Base-by-base conservation (phyloP, 2,113 vertebrate species). In the Piprites chloris region DNA sequence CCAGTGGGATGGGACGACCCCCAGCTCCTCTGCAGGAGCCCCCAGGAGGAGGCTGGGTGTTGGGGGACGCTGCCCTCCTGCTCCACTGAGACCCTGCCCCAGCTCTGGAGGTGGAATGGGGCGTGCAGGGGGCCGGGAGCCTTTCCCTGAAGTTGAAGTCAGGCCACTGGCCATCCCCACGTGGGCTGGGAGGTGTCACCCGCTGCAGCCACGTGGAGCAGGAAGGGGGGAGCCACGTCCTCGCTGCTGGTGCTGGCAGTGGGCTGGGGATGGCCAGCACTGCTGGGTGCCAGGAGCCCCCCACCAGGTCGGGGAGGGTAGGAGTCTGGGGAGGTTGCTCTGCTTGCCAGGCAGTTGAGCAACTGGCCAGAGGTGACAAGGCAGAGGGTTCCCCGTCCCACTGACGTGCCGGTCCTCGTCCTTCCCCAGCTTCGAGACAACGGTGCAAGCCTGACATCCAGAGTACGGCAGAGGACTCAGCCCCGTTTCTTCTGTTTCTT, bases 401-500 rank as follows among this genome's bases (percentile, higher is more conserved):
- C 16, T 1, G 1, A 28, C 0, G 2, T 0, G 5, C 47, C 0
- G 9, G 4, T 22, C 7, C 67, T 78, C 5, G 5, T 83, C 85
- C 85, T 41, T 87, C 42, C 62, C 77, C 81, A 32, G 83, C 80
- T 6, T 10, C 1, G 5, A 28, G 90, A 13, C 61, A 39, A 21
- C 4, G 22, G n/a, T 19, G 49, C 24, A 4, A 56, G 27, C 65
- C 78, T 5, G 2, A 11, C 39, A 2, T 9, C 88, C 47, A 1
- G 67, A 49, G 63, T 41, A 2, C 0, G 21, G 75, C 78, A 71
- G 39, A n/a, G 67, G 8, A 9, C 14, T 91, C 6, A 2, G 41
- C 68, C 85, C 87, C 5, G 0, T 28, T 92, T 59, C 56, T 93
- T 75, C 63, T 19, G 15, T 47, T 94, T 67, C 71, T 95, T 42